Conservation (phyloP, 2,888 invertebrate genomes). For the Drosophila hamatofila region DNA sequence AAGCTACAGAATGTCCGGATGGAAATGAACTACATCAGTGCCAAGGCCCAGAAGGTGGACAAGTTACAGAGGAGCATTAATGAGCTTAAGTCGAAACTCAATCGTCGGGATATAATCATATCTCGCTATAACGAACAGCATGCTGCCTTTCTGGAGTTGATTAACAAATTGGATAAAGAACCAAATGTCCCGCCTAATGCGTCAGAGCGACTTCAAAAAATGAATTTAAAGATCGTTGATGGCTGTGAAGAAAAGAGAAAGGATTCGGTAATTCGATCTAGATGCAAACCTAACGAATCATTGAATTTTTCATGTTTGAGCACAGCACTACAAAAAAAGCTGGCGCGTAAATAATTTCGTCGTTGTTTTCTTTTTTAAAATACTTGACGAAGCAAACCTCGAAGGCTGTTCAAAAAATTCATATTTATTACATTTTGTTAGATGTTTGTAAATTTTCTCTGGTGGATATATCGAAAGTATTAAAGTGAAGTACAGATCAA, state of each 20-base stretch:
- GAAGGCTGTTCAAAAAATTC: background rate
- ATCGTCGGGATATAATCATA: conserved; percentile 54
- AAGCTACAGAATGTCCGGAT: conserved; percentile 48
- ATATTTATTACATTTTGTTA: background rate
- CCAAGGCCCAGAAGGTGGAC: conserved; percentile 46
- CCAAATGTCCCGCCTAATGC: background rate
- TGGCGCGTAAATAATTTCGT: background rate
- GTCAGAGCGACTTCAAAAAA: background rate
- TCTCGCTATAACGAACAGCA: conserved; percentile 51
- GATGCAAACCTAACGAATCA: conserved; percentile 1
- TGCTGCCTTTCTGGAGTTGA: conserved; percentile 28
- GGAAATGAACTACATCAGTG: conserved; percentile 47
- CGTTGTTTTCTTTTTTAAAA: background rate
- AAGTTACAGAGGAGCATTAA: conserved; percentile 29
- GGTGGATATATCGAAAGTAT: background rate
- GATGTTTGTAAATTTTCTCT: background rate
- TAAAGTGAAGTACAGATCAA: background rate
- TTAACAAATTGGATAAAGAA: conserved; percentile 18
- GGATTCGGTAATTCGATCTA: background rate
- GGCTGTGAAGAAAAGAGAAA: conserved; percentile 5
- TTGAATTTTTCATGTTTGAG: conserved; percentile 32
- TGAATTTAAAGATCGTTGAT: background rate
- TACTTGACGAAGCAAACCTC: background rate
- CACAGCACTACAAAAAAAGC: conserved; percentile 38
- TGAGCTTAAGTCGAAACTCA: conserved; percentile 40